phyloP scores from a whole-genome alignment of 2,797 vertebrate genomes.

The Cynopterus sphinx region DNA sequence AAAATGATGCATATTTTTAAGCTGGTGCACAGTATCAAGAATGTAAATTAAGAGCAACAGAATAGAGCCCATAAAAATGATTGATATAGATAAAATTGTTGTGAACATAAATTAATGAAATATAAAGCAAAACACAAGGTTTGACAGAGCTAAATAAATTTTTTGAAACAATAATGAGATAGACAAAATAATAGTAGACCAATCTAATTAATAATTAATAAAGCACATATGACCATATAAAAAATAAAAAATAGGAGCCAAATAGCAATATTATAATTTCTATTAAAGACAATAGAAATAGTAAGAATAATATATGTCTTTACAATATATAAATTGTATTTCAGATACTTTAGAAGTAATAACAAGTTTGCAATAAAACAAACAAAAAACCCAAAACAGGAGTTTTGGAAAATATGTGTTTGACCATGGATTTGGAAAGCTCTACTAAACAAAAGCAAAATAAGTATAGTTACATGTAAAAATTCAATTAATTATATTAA shows the following conservation, averaged over 20 bases:
- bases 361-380: neutral
- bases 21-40: neutral
- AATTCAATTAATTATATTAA: neutral
- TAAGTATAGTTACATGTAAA: neutral
- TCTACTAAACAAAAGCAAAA: neutral
- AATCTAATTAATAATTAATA: neutral
- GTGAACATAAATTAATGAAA: neutral
- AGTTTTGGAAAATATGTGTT: neutral
- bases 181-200: neutral
- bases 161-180: neutral
- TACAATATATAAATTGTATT: neutral
- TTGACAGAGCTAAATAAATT: neutral
- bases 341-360: neutral
- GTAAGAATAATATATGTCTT: neutral
- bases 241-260: neutral
- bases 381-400: neutral
- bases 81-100: neutral
- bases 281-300: neutral
- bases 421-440: neutral
- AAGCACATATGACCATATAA: neutral
- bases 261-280: neutral
- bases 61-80: neutral
- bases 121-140: neutral
- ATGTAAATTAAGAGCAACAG: neutral
- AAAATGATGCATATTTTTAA: neutral